Base-by-base conservation (phyloP, 2,888 invertebrate species). In the Eretmocerus hayati region DNA sequence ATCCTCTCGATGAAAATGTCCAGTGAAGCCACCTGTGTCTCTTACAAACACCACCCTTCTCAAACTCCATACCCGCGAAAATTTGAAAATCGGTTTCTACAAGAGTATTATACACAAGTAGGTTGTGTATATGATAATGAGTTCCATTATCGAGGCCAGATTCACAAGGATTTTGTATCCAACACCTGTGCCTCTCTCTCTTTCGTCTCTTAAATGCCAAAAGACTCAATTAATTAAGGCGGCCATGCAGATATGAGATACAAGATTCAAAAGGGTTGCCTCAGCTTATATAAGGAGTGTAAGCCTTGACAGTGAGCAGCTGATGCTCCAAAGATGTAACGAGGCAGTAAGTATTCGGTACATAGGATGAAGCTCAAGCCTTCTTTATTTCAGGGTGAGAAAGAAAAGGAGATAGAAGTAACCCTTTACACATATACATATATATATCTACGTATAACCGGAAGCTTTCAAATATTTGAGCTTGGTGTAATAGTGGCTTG, bases 51-150 rank as follows among this genome's bases (percentile, higher is more conserved):
- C n/a, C n/a, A n/a, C n/a, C n/a, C n/a, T n/a, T n/a, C n/a, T n/a
- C n/a, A n/a, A n/a, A n/a, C n/a, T n/a, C n/a, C n/a, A n/a, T n/a
- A 13, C 37, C 18, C 33, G 23, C 31, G 2, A 31, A 35, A 21
- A 41, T 52, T 48, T 16, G 39, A 43, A 49, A 53, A 53, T 53
- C 44, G 41, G 16, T 15, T n/a, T 21, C 18, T 11, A 15, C 19
- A 56, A 54, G 43, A 54, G 58, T 46, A 48, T 54, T n/a, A n/a
- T n/a, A n/a, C 56, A 58, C 65, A 69, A 70, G 64, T 69, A 67
- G 69, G 66, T 70, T 70, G 67, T 70, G 69, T 63, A 65, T 69
- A 71, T 70, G 70, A 69, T 70, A 71, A 70, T 69, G 63, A 56
- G 48, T 35, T 53, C 63, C 63, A 69, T 71, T 69, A 70, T 69